Percentiles rank a stretch among this genome's conserved stretches.
phyloP scores from a whole-genome alignment of 2,888 invertebrate species.

The Oscheius sp. region DNA sequence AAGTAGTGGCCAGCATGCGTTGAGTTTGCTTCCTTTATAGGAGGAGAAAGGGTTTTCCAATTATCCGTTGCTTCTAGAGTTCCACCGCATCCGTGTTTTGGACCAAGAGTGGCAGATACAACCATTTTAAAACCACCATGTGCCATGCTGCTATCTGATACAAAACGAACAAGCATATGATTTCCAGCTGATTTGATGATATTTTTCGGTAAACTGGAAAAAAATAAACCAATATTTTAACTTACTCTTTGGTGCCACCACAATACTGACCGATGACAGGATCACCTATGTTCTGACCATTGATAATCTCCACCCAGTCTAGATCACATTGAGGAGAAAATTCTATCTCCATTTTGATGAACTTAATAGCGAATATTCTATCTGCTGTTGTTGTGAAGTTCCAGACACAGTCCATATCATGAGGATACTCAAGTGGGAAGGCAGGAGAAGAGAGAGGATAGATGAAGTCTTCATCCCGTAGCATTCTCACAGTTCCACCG shows the following conservation, averaged over 20 bases:
- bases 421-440: constrained; percentile 65
- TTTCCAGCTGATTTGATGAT: constrained; percentile 40
- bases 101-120: constrained; percentile 59
- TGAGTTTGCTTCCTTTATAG: too few relatives aligned
- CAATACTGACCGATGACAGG: constrained; percentile 59
- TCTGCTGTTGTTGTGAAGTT: constrained; percentile 62
- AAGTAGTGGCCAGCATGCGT: constrained; percentile 50
- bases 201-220: constrained; percentile 48
- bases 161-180: constrained; percentile 54
- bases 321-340: constrained; percentile 47
- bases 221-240: background rate
- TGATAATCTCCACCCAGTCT: constrained; percentile 61
- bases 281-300: constrained; percentile 49
- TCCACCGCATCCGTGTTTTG: constrained; percentile 64
- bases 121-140: constrained; percentile 60
- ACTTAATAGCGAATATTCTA: constrained; percentile 56
- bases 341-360: constrained; percentile 52
- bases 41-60: constrained; percentile 57
- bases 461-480: constrained; percentile 31
- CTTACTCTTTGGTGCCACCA: constrained; percentile 38
- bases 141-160: constrained; percentile 54
- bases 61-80: constrained; percentile 51
- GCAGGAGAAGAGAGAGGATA: constrained; percentile 54
- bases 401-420: constrained; percentile 66
- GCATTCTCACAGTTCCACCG: constrained; percentile 58